Evolutionary conservation across 2,113 vertebrate genomes (phyloP), one percentile per base, ranked within the genome.

Genomic region (Hipposideros armiger): DNA sequence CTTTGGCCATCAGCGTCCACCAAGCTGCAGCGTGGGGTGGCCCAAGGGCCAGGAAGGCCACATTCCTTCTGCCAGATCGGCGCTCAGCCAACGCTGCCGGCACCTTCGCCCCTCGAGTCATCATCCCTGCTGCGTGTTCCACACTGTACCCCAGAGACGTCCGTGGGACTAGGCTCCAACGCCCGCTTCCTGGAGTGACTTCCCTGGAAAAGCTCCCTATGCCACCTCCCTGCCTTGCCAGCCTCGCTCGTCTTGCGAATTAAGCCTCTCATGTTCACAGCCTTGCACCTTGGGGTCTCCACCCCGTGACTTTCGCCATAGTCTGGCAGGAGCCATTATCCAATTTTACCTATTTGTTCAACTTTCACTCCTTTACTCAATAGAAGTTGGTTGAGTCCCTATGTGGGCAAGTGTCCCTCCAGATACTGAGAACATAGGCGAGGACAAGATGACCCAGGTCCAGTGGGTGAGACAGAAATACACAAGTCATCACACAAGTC

Each of bases 251-350:
- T 1, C 50, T 66, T 26, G 7, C 11, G 15, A 15, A 7, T 7
- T 7, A 17, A 20, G n/a, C n/a, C 1, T 7, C 19, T 42, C 36
- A n/a, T 3, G 4, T 7, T 16, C 66, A 40, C 36, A 30, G 24
- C 66, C 58, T 54, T 2, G 16, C 4, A 0, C 74, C 66, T n/a
- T 11, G 32, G 30, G 14, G 15, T 82, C 11, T 14, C 42, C 6
- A 4, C n/a, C 4, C 0, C 0, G 7, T 4, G 56, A 66, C 4
- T 7, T 14, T 2, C 56, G 32, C 40, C 40, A 1, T 14, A 22
- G 11, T 22, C 42, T 20, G 60, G 54, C 26, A 1, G 0, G 4
- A 92, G 45, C 36, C 11, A 4, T 4, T 8, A 14, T 15, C 73
- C 4, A 10, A 13, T 40, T 22, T 11, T 8, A 8, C 14, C 36